phyloP scores from a whole-genome alignment of 1,140 invertebrate species.

The Marisa cornuarietis region DNA sequence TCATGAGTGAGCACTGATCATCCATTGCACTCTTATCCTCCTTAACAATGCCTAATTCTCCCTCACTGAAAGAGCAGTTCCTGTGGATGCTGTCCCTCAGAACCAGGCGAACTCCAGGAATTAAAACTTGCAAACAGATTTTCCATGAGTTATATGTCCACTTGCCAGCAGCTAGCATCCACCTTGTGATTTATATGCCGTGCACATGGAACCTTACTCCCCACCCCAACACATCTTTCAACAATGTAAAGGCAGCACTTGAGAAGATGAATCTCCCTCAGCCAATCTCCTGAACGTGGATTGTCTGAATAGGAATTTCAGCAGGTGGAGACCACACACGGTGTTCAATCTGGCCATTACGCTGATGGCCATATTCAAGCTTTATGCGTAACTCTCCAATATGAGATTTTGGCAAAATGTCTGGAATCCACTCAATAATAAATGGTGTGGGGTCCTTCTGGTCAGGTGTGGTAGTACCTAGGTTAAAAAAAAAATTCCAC shows the following conservation, averaged over 20 bases:
- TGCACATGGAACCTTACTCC: not conserved
- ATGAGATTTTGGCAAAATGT: constrained; percentile 76
- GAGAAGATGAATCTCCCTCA: constrained; percentile 16
- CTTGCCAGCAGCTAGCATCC: not conserved
- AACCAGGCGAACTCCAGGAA: too few species aligned
- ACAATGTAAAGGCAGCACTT: not conserved
- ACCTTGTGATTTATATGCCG: not conserved
- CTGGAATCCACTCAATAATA: constrained; percentile 81
- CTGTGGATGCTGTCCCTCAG: too few species aligned
- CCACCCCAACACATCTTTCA: not conserved
- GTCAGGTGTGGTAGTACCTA: constrained; percentile 60
- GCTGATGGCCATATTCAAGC: constrained; percentile 75
- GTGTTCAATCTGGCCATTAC: constrained; percentile 67
- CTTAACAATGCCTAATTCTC: too few species aligned
- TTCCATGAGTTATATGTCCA: too few species aligned
- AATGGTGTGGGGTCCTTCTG: constrained; percentile 77
- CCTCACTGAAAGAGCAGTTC: too few species aligned
- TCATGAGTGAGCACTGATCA: too few species aligned
- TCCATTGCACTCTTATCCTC: too few species aligned
- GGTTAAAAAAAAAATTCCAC: not conserved
- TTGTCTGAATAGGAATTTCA: constrained; percentile 41
- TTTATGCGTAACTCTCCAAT: constrained; percentile 76
- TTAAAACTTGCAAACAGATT: too few species aligned
- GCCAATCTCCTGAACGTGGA: constrained; percentile 40
- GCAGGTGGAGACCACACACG: constrained; percentile 30